These are phyloP conservation scores for Girardinus metallicus DNA, from an alignment of 2,797 vertebrate species.

Conservation along the genomic window DNA sequence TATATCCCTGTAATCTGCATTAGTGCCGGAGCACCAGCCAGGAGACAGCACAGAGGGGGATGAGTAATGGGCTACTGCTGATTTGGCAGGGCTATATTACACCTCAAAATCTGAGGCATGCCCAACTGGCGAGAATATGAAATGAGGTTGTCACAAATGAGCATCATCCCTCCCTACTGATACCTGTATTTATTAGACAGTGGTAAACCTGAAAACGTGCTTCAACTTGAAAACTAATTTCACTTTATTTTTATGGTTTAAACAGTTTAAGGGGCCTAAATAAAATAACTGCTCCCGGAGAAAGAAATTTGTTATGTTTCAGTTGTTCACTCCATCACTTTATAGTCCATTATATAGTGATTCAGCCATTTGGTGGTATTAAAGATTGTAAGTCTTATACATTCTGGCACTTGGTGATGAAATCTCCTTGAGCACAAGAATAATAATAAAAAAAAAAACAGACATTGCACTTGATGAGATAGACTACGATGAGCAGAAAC, in stretches of 20 bases:
- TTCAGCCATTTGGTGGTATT: neutral
- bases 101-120: conserved; percentile 71
- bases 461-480: neutral
- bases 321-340: neutral
- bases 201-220: conserved; percentile 26
- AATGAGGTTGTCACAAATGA: conserved; percentile 73
- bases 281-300: neutral
- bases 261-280: neutral
- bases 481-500: neutral
- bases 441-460: neutral
- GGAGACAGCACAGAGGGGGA: conserved; percentile 76
- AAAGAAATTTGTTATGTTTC: neutral
- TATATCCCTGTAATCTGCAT: conserved; percentile 83
- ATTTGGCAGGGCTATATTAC: conserved; percentile 78
- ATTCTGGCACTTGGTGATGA: neutral
- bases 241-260: conserved; percentile 10
- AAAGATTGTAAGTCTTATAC: neutral
- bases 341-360: neutral
- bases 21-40: conserved; percentile 75
- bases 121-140: conserved; percentile 72
- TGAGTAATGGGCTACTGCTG: conserved; percentile 78
- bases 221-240: conserved; percentile 15
- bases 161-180: conserved; percentile 31
- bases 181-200: conserved; percentile 38
- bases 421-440: neutral